These are phyloP conservation scores for Cisticola juncidis DNA, from an alignment of 2,113 vertebrate genomes.

Conservation along the genomic window DNA sequence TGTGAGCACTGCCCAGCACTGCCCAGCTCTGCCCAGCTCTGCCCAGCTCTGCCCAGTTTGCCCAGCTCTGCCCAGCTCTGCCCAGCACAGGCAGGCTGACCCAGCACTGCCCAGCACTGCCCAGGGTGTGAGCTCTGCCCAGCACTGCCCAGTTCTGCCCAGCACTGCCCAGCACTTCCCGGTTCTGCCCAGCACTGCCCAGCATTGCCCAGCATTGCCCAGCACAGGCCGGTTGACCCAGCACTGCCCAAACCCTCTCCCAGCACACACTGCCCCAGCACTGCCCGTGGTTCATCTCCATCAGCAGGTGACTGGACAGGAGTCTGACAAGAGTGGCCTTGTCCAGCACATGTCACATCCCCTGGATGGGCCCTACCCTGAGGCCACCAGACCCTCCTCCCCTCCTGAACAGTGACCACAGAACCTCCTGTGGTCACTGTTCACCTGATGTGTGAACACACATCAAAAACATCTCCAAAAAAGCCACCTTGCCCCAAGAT, in stretches of 20 bases:
- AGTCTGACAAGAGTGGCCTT: neutral
- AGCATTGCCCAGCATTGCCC: neutral
- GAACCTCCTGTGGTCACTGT: neutral
- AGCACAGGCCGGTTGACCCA: neutral
- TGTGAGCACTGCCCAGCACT: too few species aligned
- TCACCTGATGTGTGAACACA: neutral
- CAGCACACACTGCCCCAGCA: neutral
- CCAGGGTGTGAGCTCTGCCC: too few species aligned
- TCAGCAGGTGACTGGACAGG: neutral
- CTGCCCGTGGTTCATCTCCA: neutral
- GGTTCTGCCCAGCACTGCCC: too few species aligned
- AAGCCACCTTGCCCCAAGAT: neutral
- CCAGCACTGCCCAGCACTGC: neutral
- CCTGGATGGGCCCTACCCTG: neutral
- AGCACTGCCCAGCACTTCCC: too few species aligned
- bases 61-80: neutral
- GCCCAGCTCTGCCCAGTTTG: neutral
- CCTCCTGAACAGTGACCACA: neutral
- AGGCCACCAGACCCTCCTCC: neutral
- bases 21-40: too few species aligned
- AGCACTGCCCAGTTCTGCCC: neutral
- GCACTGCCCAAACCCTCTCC: neutral
- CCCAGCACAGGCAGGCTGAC: neutral
- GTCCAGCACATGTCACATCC: neutral
- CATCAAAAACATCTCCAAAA: neutral